These are phyloP conservation scores for Xyrichtys novacula DNA, from an alignment of 2,797 vertebrate species.

Conservation along the genomic window DNA sequence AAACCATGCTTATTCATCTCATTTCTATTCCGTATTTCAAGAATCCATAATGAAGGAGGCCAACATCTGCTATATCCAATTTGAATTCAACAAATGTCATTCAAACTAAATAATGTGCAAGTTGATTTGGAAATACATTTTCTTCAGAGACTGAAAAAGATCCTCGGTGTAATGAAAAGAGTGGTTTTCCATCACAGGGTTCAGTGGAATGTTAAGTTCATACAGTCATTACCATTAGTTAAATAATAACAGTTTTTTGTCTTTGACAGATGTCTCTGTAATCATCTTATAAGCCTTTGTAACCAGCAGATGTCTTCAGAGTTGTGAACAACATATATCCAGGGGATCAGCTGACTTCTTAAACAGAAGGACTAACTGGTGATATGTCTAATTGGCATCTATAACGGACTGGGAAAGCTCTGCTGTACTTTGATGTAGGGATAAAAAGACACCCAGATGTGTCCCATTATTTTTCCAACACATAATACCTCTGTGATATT, in stretches of 20 bases:
- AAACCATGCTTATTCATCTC: slow-evolving; percentile 68
- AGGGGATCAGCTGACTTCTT: neutral
- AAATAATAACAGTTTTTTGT: slow-evolving; percentile 2
- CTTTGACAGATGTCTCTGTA: neutral
- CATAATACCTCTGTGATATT: neutral
- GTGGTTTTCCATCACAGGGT: slow-evolving; percentile 36
- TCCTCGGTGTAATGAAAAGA: slow-evolving; percentile 19
- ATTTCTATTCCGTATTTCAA: slow-evolving; percentile 42
- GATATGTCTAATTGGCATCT: neutral
- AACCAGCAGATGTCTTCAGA: neutral
- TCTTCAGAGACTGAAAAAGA: slow-evolving; percentile 20
- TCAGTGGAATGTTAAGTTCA: slow-evolving; percentile 66
- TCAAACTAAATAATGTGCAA: slow-evolving; percentile 27
- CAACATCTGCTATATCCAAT: slow-evolving; percentile 16
- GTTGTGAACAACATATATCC: neutral
- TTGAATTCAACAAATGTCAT: slow-evolving; percentile 31
- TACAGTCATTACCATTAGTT: slow-evolving; percentile 51
- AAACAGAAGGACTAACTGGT: neutral
- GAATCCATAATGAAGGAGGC: slow-evolving; percentile 29
- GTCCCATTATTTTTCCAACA: neutral
- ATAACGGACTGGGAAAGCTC: neutral
- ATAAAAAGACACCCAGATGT: slow-evolving; percentile 10
- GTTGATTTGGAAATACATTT: slow-evolving; percentile 17
- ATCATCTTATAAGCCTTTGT: too few relatives aligned
- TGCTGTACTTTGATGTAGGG: neutral